These are phyloP conservation scores for Ooceraea biroi DNA, from an alignment of 1,140 invertebrate genomes.

Conservation along the genomic window DNA sequence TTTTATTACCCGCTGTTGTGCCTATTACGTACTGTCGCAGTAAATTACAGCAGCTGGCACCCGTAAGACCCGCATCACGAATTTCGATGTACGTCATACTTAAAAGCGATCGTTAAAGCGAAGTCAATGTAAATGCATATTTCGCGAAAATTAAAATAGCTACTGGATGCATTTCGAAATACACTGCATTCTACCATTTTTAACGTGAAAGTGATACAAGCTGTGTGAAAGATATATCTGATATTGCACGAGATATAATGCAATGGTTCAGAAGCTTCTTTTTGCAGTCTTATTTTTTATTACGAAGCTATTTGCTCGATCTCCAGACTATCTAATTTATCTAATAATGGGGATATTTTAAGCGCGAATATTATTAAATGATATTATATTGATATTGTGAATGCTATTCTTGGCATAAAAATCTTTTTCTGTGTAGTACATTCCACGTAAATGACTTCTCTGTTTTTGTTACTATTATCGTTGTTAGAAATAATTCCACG, in stretches of 20 bases:
- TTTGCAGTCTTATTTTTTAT: not conserved
- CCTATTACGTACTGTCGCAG: constrained; percentile 21
- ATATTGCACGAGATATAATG: not conserved
- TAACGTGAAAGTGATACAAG: not conserved
- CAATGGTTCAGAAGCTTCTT: not conserved
- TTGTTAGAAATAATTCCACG: not conserved
- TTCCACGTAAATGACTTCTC: not conserved
- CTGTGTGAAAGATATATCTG: not conserved
- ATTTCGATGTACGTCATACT: constrained; percentile 21
- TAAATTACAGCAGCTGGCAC: constrained; percentile 26
- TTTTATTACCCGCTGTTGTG: constrained; percentile 41
- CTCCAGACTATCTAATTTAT: not conserved
- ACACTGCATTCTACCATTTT: not conserved
- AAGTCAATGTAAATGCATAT: not conserved
- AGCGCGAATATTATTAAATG: not conserved
- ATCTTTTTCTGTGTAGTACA: not conserved
- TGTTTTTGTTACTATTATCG: not conserved
- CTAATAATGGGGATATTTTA: not conserved
- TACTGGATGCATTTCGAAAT: not conserved
- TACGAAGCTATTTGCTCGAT: not conserved
- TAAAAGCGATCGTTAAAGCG: constrained; percentile 12
- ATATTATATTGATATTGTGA: not conserved
- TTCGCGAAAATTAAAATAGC: constrained; percentile 13
- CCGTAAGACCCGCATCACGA: not conserved
- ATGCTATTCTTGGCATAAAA: not conserved